Base-by-base conservation (phyloP, 1,140 invertebrate species). In the Drosophila nasuta region DNA sequence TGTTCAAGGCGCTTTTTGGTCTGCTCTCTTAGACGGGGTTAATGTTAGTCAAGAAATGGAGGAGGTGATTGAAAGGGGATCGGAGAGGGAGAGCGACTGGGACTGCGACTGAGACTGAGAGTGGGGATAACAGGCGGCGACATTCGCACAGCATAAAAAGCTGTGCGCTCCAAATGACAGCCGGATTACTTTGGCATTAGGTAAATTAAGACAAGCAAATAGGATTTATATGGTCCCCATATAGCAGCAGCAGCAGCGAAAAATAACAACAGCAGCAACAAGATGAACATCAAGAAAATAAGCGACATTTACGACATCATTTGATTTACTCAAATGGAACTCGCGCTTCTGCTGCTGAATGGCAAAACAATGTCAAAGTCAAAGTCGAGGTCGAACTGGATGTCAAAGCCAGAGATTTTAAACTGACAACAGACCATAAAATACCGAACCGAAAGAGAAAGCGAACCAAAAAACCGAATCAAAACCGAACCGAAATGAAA, bases 151-250 rank as follows among this genome's bases (percentile, higher is more conserved):
- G 75, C 56, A 59, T 72, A 72, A 65, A 74, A 67, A 60, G 60
- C 68, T 57, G 38, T 25, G 48, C 68, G 71, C 66, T 67, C 45
- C 51, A 58, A 74, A 68, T 62, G 71, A 62, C 65, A 62, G 52
- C 13, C 54, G 66, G 72, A 75, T 75, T 75, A 75, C 58, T 70
- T 75, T 57, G 66, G 76, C 62, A 77, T 79, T 76, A 82, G 76
- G 52, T 77, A 52, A 87, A 86, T 87, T 87, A 87, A 87, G 82
- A 87, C 86, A 87, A 77, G 86, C 76, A 82, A 86, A 86, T 87
- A 74, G 82, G 82, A 82, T 86, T 86, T 86, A 81, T 82, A 76
- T 81, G 54, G 59, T 35, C 20, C 28, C 56, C 43, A 43, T 48
- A 62, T 5, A 33, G 45, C 8, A 57, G 17, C 35, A 56, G n/a